Conservation (phyloP, 2,888 invertebrate genomes). For the Cataglyphis rosenhaueri region DNA sequence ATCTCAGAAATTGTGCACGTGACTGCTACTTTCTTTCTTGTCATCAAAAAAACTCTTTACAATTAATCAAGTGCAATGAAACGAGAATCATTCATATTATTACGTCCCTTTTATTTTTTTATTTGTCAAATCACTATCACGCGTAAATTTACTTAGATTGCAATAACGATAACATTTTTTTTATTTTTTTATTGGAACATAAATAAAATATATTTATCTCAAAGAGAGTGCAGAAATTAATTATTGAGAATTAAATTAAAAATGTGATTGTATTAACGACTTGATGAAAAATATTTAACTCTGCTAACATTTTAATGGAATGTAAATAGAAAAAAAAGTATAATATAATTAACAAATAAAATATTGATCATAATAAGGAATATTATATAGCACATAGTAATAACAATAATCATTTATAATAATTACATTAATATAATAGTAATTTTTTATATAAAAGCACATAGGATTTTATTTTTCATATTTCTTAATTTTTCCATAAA, state of each 20-base stretch:
- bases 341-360: no score
- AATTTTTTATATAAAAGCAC: background rate
- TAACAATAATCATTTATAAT: background rate
- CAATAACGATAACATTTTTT: constrained; percentile 3
- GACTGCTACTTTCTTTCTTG: constrained; percentile 45
- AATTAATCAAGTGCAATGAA: constrained; percentile 54
- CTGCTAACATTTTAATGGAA: no score
- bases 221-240: background rate
- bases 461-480: background rate
- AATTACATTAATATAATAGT: background rate
- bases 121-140: constrained; percentile 23
- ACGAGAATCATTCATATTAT: constrained; percentile 58
- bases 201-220: constrained; percentile 10
- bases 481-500: background rate
- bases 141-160: background rate
- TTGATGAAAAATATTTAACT: background rate
- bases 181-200: background rate
- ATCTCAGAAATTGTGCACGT: constrained; percentile 28
- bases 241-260: background rate
- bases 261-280: background rate
- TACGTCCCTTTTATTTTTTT: constrained; percentile 55
- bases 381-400: background rate
- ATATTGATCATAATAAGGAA: background rate
- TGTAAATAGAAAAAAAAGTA: no score
- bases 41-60: constrained; percentile 58